Base-by-base conservation (phyloP, 2,888 invertebrate genomes). In the Epicampocera succincta region DNA sequence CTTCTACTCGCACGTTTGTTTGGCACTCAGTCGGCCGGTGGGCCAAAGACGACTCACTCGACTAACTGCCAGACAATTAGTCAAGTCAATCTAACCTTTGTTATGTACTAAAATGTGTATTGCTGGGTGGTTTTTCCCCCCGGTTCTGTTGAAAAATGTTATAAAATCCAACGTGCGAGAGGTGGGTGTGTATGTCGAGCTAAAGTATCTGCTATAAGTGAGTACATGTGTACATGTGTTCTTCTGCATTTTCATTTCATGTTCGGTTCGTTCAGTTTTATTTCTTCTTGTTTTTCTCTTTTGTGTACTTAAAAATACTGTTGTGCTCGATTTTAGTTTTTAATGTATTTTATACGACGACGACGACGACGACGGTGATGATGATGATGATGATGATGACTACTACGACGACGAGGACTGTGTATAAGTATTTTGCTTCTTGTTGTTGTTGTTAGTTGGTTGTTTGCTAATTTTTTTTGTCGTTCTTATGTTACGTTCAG, bases 241-340 rank as follows among this genome's bases (percentile, higher is more conserved):
- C 52, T 42, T 6, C 42, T 48, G 19, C 50, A 72, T 61, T 72
- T 25, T 25, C n/a, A 29, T 29, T 71, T 72, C 33, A 66, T 74
- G 40, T 74, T 74, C 56, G 65, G 46, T 48, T 54, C 46, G n/a
- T 74, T 44, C 68, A 48, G 44, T 72, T 60, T 61, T 33, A 25
- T 61, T 63, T 61, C n/a, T 19, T 71, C n/a, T 40, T 79, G n/a
- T 63, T 60, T n/a, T 73, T 15, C 25, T 63, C 25, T 63, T 71
- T 42, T 75, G 50, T 75, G 63, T 80, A 63, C 80, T 65, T 63
- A 75, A 80, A 63, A 71, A 79, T 74, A 68, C 63, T 63, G 56
- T 44, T 76, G 74, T 69, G 54, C 79, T 74, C 68, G 38, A 69
- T 68, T 79, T 63, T 69, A 69, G 48, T 80, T 80, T 63, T 54